Evolutionary conservation across 92 coral and sea anemone species (phyloP), one percentile per base, ranked within the genome.

Genomic region (Bergia puertoricense): DNA sequence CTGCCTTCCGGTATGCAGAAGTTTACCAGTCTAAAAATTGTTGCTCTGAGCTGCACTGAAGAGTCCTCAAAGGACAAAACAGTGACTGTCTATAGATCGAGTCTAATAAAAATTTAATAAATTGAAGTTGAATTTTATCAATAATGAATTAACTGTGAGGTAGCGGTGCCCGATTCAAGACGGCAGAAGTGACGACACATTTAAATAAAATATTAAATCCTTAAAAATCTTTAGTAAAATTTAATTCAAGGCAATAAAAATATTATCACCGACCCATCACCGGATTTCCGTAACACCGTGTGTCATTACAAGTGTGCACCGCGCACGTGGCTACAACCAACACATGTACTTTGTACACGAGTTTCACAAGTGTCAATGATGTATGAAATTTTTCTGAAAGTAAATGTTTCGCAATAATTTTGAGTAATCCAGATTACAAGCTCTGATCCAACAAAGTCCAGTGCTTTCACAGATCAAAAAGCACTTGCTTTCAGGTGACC

Each of bases 271-370:
- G 69, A 30, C 2, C 3, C 13, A 18, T 62, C 69, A 62, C 69
- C 69, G 69, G 69, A 62, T 62, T 62, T 62, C 69, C 69, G 69
- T 62, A 16, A 16, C 68, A 62, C 22, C n/a, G 23, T 16, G 68
- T 0, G n/a, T 18, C 2, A 56, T 56, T 15, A 6, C 14, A 6
- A 56, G 10, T 56, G 10, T 3, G 41, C 30, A 72, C 41, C 43
- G 37, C 23, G n/a, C 48, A 74, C 79, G 67, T 74, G 77, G 40
- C 9, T 43, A 22, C 16, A 72, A 6, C 7, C 54, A 14, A 5
- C 42, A 39, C 22, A 69, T 6, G 67, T 50, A 79, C 82, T 48
- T 79, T 78, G 82, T 50, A 79, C 82, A 79, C 30, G 30, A 9
- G 66, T 50, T 79, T 30, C 66, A 79, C 68, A 79, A 76, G 74